phyloP scores from a whole-genome alignment of 1,140 invertebrate species.

The Tetramorium parvispinum region DNA sequence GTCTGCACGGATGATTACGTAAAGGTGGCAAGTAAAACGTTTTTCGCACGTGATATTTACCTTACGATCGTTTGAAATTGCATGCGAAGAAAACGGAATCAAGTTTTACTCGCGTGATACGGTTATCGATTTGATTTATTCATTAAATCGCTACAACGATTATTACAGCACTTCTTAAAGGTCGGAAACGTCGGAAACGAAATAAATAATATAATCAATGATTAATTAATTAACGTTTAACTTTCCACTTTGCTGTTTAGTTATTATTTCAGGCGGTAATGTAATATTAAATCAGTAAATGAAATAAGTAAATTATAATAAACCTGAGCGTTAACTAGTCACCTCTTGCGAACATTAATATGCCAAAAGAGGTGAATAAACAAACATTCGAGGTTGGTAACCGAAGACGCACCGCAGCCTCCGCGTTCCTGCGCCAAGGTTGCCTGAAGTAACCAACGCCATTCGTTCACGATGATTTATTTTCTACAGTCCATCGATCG shows the following conservation, averaged over 20 bases:
- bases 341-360: conserved; percentile 67
- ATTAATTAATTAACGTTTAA: conserved; percentile 28
- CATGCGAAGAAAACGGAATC: not conserved
- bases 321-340: not conserved
- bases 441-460: conserved; percentile 60
- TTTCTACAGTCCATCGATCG: conserved; percentile 67
- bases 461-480: conserved; percentile 70
- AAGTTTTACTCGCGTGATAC: conserved; percentile 29
- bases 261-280: not conserved
- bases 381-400: conserved; percentile 76
- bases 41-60: conserved; percentile 42
- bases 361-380: conserved; percentile 67
- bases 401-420: conserved; percentile 76
- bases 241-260: not conserved
- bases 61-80: not conserved
- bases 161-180: not conserved
- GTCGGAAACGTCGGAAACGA: not conserved
- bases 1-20: conserved; percentile 22
- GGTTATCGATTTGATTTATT: conserved; percentile 19
- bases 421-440: conserved; percentile 73
- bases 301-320: not conserved
- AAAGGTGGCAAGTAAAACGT: conserved; percentile 25
- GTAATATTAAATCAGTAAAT: not conserved
- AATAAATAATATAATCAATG: not conserved
- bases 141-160: not conserved